Evolutionary conservation across 2,113 vertebrate genomes (phyloP), one percentile per base, ranked within the genome.

Genomic region (Silurus meridionalis): DNA sequence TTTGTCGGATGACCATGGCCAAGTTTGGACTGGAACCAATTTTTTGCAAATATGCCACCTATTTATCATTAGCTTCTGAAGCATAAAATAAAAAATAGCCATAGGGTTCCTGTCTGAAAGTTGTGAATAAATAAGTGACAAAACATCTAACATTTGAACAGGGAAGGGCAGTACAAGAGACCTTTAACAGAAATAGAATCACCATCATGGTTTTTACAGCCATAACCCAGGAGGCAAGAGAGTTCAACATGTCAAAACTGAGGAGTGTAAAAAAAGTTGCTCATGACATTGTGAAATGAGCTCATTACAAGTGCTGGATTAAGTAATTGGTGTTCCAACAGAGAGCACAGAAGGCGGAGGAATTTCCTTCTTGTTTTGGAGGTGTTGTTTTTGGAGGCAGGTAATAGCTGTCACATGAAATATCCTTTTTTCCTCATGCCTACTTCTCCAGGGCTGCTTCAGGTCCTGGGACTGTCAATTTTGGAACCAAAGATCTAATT

Each of bases 351-450:
- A 91, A 89, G 91, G 92, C 93, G 91, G 89, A 25, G 93, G 95
- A 96, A 95, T 96, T 95, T 96, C 93, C 94, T 94, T 93, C 95
- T 92, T 90, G 74, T 92, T 93, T 91, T 94, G 92, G 37, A 96
- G 92, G 92, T 96, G 95, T 96, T 97, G 95, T 96, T 96, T 95
- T 97, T 97, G 95, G 95, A 95, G 88, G 91, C 83, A 86, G 83
- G 89, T 82, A 92, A 94, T 91, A 94, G 93, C 89, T 53, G 90
- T 92, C 92, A 86, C 86, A 92, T 92, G 90, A 95, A 95, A 92
- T 94, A 90, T 93, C 83, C 0, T 83, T 85, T 90, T 91, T 93
- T 90, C 92, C 91, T 92, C 89, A 90, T 92, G 94, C 91, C 90
- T 86, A 80, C 87, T 84, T 83, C 85, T 89, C 91, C 91, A 93